Evolutionary conservation across 2,113 vertebrate species (phyloP).

Genomic region (Thamnaconus septentrionalis): DNA sequence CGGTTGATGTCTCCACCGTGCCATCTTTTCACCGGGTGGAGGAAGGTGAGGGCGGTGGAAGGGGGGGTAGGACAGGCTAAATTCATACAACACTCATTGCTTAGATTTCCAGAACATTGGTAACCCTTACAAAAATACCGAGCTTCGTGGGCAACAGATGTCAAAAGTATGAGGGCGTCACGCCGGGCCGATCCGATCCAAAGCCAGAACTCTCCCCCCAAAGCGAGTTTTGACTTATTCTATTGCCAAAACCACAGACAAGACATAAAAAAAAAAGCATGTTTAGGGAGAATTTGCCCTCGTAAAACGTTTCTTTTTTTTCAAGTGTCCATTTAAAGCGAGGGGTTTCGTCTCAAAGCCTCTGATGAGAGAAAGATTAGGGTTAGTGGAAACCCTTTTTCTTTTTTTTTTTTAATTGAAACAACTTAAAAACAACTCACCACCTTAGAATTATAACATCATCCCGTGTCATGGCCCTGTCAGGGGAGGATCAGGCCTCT

Average conservation of each 20-base stretch:
- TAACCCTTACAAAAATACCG: slow-evolving; percentile 51
- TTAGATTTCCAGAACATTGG: slow-evolving; percentile 25
- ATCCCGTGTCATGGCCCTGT: slow-evolving; percentile 28
- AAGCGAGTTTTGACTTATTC: slow-evolving; percentile 37
- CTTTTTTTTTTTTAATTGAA: slow-evolving; percentile 15
- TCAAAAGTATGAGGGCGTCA: slow-evolving; percentile 28
- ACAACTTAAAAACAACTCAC: slow-evolving; percentile 54
- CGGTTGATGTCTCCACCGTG: slow-evolving; percentile 21
- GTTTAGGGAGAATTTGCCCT: slow-evolving; percentile 42
- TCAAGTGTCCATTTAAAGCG: slow-evolving; percentile 10
- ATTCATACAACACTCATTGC: slow-evolving; percentile 50
- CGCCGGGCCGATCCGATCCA: slow-evolving; percentile 11
- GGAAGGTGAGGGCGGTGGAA: not conserved
- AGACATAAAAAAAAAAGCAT: slow-evolving; percentile 8
- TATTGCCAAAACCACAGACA: slow-evolving; percentile 44
- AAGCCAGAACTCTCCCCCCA: slow-evolving; percentile 34
- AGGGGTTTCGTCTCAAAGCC: slow-evolving; percentile 31
- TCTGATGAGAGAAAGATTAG: slow-evolving; percentile 52
- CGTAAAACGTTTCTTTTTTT: slow-evolving; percentile 55
- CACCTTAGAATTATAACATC: slow-evolving; percentile 61
- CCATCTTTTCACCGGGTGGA: slow-evolving; percentile 14
- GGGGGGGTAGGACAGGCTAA: too few species aligned
- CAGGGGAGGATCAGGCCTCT: slow-evolving; percentile 35
- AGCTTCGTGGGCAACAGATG: slow-evolving; percentile 20
- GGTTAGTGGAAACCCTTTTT: slow-evolving; percentile 16